Evolutionary conservation across 2,797 vertebrate genomes (phyloP), one percentile per base, ranked within the genome.

Genomic region (Cichlasoma orientale): DNA sequence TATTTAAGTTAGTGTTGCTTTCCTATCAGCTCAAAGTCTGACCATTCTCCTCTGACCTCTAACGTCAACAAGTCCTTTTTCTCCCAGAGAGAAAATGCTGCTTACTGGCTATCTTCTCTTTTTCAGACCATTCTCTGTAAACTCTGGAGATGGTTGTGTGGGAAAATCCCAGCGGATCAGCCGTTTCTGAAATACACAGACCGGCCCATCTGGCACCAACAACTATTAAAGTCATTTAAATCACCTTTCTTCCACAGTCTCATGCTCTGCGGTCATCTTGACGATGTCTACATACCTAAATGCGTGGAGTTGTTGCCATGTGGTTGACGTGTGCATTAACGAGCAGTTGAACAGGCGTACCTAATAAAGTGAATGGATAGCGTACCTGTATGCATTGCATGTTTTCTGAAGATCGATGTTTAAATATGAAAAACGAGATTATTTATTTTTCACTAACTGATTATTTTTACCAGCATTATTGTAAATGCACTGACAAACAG

Each of bases 401-500:
- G 38, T 66, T 47, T 66, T 66, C 14, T 0, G 0, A 44, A 47
- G 27, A 66, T 66, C 16, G 0, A 4, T 50, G 23, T 68, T 29
- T 50, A 50, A 68, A 50, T 50, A n/a, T 29, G 41, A 10, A 27
- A 47, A 66, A 27, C 2, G 9, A 29, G 14, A 44, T 0, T 6
- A 18, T 9, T 18, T 44, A 44, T 23, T 44, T 4, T 14, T 23
- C 23, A 7, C 14, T 27, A 66, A 11, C 0, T 66, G 38, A 66
- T 54, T 63, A 57, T 73, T 78, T 66, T 68, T 29, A 29, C 13
- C 47, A 68, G 50, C 27, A 29, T 72, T 31, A 79, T 23, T 66
- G 23, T 58, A 72, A 54, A 79, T 23, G 14, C 16, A 7, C 36
- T 75, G 18, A 55, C 47, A 19, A 27, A 11, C 33, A 9, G 33